Evolutionary conservation across 1,140 invertebrate species (phyloP), one percentile per base, ranked within the genome.

Genomic region (Eriocheir sinensis): DNA sequence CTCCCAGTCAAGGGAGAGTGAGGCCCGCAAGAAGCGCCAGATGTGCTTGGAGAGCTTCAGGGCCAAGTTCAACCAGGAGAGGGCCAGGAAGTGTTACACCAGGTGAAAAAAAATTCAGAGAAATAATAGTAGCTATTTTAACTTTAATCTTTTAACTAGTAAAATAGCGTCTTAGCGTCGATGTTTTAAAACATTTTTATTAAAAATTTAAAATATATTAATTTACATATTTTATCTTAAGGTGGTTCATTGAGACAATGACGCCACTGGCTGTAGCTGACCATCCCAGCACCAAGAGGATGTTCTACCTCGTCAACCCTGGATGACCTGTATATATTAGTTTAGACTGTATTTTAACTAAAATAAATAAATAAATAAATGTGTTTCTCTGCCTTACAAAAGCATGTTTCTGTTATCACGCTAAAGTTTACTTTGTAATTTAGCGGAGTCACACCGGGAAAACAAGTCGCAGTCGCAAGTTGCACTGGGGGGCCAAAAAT

Each of bases 121-220:
- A 72, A 72, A 72, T 72, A 72, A 72, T 72, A 72, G 53, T 21
- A 12, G 21, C 53, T 72, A 72, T 12, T 21, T 72, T 72, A 72
- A 72, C 21, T 72, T 12, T 72, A 48, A 48, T 48, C 15, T 48
- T 72, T 72, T 72, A 12, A 72, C 53, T 72, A 72, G 53, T 72
- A 72, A 72, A 72, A 21, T 72, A 72, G 53, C 53, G 21, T 72
- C 21, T 48, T 48, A n/a, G n/a, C n/a, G n/a, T n/a, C n/a, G 44
- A 48, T 48, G 44, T 48, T 48, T 48, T 48, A 48, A 48, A 48
- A 48, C 53, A 15, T 72, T 72, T 72, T 72, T 72, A 72, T 72
- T 72, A 72, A 72, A 72, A 72, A 72, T 72, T 72, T 72, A 15
- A 72, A 72, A 72, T 72, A 72, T 72, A 72, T 72, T 72, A 72